These are phyloP conservation scores for Neoniphon sammara DNA, from an alignment of 2,797 vertebrate genomes.

Conservation along the genomic window DNA sequence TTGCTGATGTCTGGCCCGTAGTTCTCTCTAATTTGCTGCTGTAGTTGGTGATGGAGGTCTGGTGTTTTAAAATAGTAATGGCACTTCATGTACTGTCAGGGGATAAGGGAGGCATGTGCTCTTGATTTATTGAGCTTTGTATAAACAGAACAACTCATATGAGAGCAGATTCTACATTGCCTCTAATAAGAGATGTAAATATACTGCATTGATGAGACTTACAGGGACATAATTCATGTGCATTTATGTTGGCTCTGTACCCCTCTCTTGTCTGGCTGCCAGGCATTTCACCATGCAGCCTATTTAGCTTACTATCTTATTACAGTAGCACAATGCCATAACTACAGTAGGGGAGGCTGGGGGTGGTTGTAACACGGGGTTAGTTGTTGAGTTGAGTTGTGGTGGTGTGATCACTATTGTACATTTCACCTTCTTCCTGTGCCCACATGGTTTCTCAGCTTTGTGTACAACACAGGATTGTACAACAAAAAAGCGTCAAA, in stretches of 20 bases:
- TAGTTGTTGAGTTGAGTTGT: not conserved
- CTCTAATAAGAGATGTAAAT: constrained; percentile 20
- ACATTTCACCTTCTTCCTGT: too few relatives aligned
- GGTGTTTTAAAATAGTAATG: constrained; percentile 52
- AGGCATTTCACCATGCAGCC: not conserved
- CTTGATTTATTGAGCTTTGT: constrained; percentile 41
- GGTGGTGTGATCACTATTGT: not conserved
- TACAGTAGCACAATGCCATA: not conserved
- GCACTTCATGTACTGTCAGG: constrained; percentile 35
- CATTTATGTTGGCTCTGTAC: not conserved
- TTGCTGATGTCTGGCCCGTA: not conserved
- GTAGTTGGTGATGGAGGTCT: constrained; percentile 24
- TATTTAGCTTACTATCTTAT: not conserved
- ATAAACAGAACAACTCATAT: constrained; percentile 3
- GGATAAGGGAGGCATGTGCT: constrained; percentile 35
- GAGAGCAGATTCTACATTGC: constrained; percentile 14
- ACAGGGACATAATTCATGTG: constrained; percentile 7
- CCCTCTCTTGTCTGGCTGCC: not conserved
- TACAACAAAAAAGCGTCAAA: too few relatives aligned
- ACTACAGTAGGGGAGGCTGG: not conserved
- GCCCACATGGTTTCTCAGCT: too few relatives aligned
- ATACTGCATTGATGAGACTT: not conserved
- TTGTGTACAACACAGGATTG: too few relatives aligned
- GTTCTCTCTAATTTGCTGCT: constrained; percentile 20
- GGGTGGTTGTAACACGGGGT: not conserved